Evolutionary conservation across 2,113 vertebrate species (phyloP), one percentile per base, ranked within the genome.

Genomic region (Uria lomvia): DNA sequence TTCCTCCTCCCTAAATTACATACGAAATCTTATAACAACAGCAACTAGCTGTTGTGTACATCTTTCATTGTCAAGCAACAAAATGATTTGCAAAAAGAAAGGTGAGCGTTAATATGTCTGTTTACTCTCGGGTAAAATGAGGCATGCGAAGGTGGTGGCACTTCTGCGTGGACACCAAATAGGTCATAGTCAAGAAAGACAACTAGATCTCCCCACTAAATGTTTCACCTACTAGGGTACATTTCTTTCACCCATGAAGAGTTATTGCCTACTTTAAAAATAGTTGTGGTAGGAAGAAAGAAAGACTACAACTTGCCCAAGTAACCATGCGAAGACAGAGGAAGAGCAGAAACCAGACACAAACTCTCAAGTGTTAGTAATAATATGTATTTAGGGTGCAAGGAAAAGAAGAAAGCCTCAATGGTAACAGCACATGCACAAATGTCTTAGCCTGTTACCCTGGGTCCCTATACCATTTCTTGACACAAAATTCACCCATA

Each of bases 31-130:
- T 53, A 36, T 13, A 36, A 17, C 5, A 72, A 45, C 11, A 27
- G 45, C 1, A 2, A 19, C 13, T 62, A n/a, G 13, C 11, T 55
- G 27, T 53, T n/a, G 5, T 19, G 3, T 34, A 12, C 3, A 32
- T 58, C 16, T 50, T 88, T 49, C 58, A 43, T 14, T 2, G 6
- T 16, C 22, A 80, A 65, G 29, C 22, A 49, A 60, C 26, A 73
- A 58, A 43, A 23, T 5, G 0, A 23, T 55, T 52, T 89, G 23
- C 38, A 56, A 59, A 59, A 71, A 29, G 6, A 74, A 70, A 86
- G 13, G 13, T 50, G 49, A 59, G 2, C 5, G 50, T 65, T 63
- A 30, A 59, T n/a, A 52, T 42, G 10, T 71, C 40, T 82, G 32
- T n/a, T 92, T 73, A 56, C 5, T 52, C 14, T 52, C 22, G 8